Base-by-base conservation (phyloP, 2,888 invertebrate species). In the Phaonia tiefii region DNA sequence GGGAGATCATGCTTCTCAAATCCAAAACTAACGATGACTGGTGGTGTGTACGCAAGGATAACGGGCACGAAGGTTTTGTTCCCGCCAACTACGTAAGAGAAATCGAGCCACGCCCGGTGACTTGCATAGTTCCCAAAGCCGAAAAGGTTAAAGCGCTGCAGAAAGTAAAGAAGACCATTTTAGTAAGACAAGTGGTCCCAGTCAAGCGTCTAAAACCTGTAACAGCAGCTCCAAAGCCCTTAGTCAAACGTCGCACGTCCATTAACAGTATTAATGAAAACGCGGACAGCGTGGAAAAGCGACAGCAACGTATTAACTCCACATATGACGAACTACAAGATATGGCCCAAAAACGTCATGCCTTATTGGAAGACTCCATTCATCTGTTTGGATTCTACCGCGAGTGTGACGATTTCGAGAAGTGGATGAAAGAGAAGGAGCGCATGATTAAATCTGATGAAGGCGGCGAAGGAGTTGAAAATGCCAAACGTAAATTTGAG, bases 371-470 rank as follows among this genome's bases (percentile, higher is more conserved):
- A 85, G 99, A 99, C 88, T 96, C 98, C 0, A 97, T 98, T 85
- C 94, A 96, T 85, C 92, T 99, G 75, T 98, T 96, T 91, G 95
- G 95, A 71, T 98, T 99, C 92, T 98, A 97, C 91, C 94, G 96
- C 10, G 99, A 99, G 89, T 99, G 99, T 90, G 98, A 99, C 87
- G 98, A 98, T 91, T 98, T 99, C 89, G 98, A 99, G 90, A 95
- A 95, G 85, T 99, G 99, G 99, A 98, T 99, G 91, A 96, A 95
- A 86, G 99, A 99, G 84, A 98, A 98, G 91, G 98, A 98, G 89
- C 95, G 95, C 87, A 93, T 98, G 92, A 92, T 98, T 72, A 92
- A 95, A 56, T 93, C 95, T 2, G 98, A 98, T 82, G 93, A 95
- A 0, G 93, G 94, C 10, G 93, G 94, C 13, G 98, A 98, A 83